Conservation (phyloP, 2,113 vertebrate species). For the Notarius quadriscutis region DNA sequence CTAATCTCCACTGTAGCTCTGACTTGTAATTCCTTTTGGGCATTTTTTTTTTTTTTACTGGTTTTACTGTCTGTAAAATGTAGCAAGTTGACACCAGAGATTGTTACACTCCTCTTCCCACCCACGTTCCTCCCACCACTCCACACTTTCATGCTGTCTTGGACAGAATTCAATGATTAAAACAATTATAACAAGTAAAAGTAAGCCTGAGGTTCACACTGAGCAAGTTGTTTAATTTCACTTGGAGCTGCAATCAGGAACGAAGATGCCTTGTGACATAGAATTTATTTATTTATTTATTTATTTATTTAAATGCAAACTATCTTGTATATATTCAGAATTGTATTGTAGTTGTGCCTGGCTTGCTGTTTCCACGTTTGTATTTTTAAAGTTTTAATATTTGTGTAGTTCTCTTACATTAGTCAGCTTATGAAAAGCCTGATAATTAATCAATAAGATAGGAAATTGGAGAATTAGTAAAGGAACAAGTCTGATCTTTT, state of each 20-base stretch:
- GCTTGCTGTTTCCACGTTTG: not conserved
- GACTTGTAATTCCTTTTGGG: not conserved
- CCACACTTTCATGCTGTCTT: not conserved
- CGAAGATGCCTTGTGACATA: not conserved
- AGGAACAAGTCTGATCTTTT: not conserved
- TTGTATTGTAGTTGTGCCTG: not conserved
- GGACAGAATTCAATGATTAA: not conserved
- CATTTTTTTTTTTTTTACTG: not conserved
- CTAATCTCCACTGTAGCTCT: not conserved
- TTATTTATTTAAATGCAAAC: not conserved
- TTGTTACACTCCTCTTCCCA: conserved; percentile 19
- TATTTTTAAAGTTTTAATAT: not conserved
- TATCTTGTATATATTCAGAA: not conserved
- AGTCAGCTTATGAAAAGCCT: not conserved
- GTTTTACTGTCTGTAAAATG: conserved; percentile 8
- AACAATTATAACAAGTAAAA: conserved; percentile 13
- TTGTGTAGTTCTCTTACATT: not conserved
- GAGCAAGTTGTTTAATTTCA: not conserved
- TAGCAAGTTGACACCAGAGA: conserved; percentile 13
- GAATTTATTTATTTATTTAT: too few species aligned
- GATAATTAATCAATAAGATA: not conserved
- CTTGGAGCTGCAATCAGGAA: not conserved
- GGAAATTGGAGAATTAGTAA: not conserved
- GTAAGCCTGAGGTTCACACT: not conserved
- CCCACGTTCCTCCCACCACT: conserved; percentile 10